phyloP scores from a whole-genome alignment of 2,113 vertebrate species.

The Numida meleagris region DNA sequence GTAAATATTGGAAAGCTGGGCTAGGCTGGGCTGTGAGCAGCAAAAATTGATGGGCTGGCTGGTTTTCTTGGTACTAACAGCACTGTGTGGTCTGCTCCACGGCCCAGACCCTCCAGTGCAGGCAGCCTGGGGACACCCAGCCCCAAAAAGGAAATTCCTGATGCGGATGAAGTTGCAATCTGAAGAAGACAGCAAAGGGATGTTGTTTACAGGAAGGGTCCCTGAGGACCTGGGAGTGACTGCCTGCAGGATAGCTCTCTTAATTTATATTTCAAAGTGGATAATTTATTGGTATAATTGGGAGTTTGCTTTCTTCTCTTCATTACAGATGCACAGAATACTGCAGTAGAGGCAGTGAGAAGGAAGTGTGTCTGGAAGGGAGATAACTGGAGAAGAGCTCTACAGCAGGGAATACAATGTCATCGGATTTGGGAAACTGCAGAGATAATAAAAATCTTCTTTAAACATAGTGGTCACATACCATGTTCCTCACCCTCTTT shows the following conservation, averaged over 20 bases:
- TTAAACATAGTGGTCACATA: neutral
- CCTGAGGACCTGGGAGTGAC: neutral
- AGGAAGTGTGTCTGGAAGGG: neutral
- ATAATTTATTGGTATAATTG: conserved; percentile 16
- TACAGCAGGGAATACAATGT: neutral
- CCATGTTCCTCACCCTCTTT: neutral
- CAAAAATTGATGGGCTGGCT: neutral
- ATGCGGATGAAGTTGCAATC: accelerated
- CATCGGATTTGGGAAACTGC: neutral
- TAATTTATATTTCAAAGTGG: conserved; percentile 14
- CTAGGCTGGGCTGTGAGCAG: neutral
- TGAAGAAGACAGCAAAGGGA: neutral
- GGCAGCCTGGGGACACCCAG: accelerated
- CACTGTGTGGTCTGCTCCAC: accelerated
- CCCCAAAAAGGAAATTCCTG: neutral
- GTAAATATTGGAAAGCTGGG: neutral
- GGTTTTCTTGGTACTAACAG: neutral
- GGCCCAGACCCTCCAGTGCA: neutral
- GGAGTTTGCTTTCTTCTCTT: neutral
- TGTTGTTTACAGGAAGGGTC: neutral
- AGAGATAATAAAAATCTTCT: neutral
- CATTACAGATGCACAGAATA: neutral
- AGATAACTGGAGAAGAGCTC: neutral
- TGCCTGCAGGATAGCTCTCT: neutral
- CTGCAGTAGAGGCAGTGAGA: accelerated